These are phyloP conservation scores for Saturnia japonica DNA, from an alignment of 2,888 invertebrate genomes.

Conservation along the genomic window DNA sequence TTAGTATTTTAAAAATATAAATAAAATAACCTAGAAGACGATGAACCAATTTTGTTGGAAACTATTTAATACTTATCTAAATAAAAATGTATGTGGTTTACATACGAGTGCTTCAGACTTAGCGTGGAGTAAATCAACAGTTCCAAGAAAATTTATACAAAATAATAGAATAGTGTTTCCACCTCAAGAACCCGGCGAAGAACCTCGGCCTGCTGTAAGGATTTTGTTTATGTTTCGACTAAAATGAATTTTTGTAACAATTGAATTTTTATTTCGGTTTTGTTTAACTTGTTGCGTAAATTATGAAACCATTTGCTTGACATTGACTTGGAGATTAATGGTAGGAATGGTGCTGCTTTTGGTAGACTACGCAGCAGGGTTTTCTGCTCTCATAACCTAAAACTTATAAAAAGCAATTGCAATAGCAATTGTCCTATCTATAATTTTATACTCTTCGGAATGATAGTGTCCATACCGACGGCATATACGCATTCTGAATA, in stretches of 20 bases:
- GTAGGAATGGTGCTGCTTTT: too few species aligned
- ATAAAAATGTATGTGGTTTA: constrained; percentile 36
- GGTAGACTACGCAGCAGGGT: too few species aligned
- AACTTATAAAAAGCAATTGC: too few species aligned
- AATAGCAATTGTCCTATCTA: too few species aligned
- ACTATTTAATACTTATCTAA: constrained; percentile 21
- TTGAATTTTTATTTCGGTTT: too few species aligned
- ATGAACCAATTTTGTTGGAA: constrained; percentile 26
- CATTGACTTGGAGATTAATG: too few species aligned
- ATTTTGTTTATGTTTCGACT: neutral
- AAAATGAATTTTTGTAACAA: neutral
- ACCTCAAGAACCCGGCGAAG: constrained; percentile 88
- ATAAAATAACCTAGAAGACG: constrained; percentile 18
- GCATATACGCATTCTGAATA: too few species aligned
- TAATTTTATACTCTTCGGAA: too few species aligned
- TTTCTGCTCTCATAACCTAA: too few species aligned
- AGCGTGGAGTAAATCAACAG: constrained; percentile 62
- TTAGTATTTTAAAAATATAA: too few species aligned
- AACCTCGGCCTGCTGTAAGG: constrained; percentile 91
- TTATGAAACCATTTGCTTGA: neutral
- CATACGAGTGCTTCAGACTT: constrained; percentile 53
- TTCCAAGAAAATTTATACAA: constrained; percentile 82
- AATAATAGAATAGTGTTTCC: constrained; percentile 91
- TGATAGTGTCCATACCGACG: too few species aligned
- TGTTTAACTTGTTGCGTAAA: neutral